These are phyloP conservation scores for Xylocampa areola DNA, from an alignment of 2,888 invertebrate species.

Conservation along the genomic window DNA sequence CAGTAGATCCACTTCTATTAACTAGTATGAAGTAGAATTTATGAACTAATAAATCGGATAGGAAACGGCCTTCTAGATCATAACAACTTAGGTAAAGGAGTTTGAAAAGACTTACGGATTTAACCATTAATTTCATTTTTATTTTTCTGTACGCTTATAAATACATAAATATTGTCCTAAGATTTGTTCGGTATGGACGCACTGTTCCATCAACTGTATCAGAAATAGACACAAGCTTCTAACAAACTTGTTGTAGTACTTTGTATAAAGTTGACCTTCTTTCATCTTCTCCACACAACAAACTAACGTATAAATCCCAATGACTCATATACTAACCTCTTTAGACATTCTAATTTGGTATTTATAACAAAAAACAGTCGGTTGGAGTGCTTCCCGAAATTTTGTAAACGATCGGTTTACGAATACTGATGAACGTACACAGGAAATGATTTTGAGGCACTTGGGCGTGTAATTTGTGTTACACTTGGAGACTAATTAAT, in stretches of 20 bases:
- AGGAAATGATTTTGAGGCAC: conserved; percentile 49
- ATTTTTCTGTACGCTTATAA: too few relatives aligned
- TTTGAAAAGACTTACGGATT: too few relatives aligned
- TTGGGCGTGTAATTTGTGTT: conserved; percentile 32
- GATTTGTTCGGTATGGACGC: too few relatives aligned
- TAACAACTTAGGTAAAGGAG: too few relatives aligned
- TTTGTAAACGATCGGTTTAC: conserved; percentile 18
- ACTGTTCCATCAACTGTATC: too few relatives aligned
- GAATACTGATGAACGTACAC: conserved; percentile 44
- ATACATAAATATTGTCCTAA: too few relatives aligned
- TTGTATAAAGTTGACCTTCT: conserved; percentile 32
- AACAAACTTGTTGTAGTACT: background rate
- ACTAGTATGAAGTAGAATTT: background rate
- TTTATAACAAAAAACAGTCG: conserved; percentile 35
- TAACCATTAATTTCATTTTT: too few relatives aligned
- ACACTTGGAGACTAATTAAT: conserved; percentile 41
- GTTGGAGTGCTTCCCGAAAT: conserved; percentile 45
- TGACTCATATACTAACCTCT: conserved; percentile 47
- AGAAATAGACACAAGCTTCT: too few relatives aligned
- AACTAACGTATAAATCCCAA: conserved; percentile 28
- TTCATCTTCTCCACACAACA: background rate
- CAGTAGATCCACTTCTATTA: conserved; percentile 32
- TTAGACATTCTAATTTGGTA: conserved; percentile 45
- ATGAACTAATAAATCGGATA: too few relatives aligned
- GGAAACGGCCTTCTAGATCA: too few relatives aligned